These are phyloP conservation scores for Bombyx mori DNA, from an alignment of 1,140 invertebrate species.

Conservation along the genomic window DNA sequence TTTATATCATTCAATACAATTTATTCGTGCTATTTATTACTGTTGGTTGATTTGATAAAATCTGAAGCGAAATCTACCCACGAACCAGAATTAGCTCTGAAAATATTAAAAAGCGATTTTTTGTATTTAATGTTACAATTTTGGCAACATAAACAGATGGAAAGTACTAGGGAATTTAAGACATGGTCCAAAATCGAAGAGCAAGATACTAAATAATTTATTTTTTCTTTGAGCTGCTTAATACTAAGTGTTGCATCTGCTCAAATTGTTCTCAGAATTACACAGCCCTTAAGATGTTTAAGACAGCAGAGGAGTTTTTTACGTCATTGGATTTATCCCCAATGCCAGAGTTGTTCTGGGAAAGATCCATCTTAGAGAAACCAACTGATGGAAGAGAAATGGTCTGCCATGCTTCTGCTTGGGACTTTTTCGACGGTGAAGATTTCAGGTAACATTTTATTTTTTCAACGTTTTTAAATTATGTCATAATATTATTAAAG, in stretches of 20 bases:
- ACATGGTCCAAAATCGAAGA: no score
- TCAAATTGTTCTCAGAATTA: constrained; percentile 47
- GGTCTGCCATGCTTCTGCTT: constrained; percentile 84
- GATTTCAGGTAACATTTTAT: constrained; percentile 72
- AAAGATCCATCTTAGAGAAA: constrained; percentile 73
- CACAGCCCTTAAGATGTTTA: constrained; percentile 65
- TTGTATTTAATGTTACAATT: not conserved
- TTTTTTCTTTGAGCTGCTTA: not conserved
- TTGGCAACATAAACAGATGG: no score
- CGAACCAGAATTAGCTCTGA: no score
- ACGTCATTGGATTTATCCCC: constrained; percentile 65
- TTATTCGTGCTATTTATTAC: no score
- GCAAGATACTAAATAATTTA: not conserved
- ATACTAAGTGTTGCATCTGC: not conserved
- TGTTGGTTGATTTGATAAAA: no score
- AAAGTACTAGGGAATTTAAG: no score
- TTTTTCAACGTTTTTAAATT: not conserved
- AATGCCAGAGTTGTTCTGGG: constrained; percentile 70
- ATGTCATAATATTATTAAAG: not conserved
- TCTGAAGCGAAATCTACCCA: no score
- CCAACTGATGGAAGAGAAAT: constrained; percentile 74
- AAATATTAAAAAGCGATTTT: not conserved
- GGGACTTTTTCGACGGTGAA: constrained; percentile 81
- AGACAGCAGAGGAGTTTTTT: constrained; percentile 70
- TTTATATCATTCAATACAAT: no score